Percentiles rank a stretch among this genome's conserved stretches.
phyloP scores from a whole-genome alignment of 2,888 invertebrate species.

The Mallateleia sp. region DNA sequence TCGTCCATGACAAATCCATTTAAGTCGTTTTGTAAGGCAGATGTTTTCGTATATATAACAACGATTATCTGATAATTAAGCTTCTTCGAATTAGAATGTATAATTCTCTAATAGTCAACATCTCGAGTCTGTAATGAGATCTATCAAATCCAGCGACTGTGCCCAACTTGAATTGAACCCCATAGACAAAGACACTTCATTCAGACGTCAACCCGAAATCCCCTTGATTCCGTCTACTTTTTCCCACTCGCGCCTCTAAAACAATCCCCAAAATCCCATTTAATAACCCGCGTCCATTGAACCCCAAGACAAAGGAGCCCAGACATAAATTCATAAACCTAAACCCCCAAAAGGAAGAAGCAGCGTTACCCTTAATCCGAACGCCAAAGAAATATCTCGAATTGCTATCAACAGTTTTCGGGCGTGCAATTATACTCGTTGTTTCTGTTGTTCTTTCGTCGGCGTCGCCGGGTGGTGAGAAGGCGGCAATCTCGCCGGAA shows the following conservation, averaged over 20 bases:
- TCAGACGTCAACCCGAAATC: constrained; percentile 59
- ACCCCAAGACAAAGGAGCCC: constrained; percentile 64
- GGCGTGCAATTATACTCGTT: constrained; percentile 24
- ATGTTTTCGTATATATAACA: too few relatives aligned
- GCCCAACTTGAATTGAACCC: constrained; percentile 39
- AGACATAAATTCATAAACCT: constrained; percentile 69
- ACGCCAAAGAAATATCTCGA: constrained; percentile 51
- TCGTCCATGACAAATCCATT: too few relatives aligned
- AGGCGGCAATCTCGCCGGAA: background rate
- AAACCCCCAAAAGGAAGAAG: constrained; percentile 50
- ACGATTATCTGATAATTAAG: too few relatives aligned
- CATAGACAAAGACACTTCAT: constrained; percentile 65
- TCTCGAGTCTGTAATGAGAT: too few relatives aligned
- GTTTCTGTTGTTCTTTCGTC: constrained; percentile 35
- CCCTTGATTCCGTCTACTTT: constrained; percentile 54
- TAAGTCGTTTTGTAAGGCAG: too few relatives aligned
- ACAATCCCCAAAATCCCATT: constrained; percentile 71
- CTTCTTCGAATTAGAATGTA: too few relatives aligned
- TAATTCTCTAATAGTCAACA: too few relatives aligned
- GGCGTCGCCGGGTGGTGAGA: constrained; percentile 1
- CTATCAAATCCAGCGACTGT: background rate
- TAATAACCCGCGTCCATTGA: constrained; percentile 68
- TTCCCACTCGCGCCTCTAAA: constrained; percentile 57
- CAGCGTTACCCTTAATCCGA: constrained; percentile 38
- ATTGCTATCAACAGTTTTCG: constrained; percentile 47